phyloP scores from a whole-genome alignment of 2,888 invertebrate species.

The Troides aeacus region DNA sequence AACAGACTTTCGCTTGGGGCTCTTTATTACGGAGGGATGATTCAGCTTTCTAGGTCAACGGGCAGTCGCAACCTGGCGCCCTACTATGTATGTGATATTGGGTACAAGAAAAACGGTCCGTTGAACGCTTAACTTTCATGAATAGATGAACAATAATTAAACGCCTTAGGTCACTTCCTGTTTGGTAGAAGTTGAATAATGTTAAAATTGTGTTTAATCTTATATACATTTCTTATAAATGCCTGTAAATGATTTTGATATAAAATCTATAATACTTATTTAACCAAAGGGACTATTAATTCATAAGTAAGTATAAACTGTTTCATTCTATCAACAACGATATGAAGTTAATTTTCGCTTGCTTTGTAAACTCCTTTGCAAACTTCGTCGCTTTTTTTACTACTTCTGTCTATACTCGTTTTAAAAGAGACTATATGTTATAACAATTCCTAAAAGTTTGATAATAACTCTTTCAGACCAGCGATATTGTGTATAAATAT shows the following conservation, averaged over 20 bases:
- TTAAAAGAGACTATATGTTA: neutral
- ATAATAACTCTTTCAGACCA: no score
- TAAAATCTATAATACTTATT: no score
- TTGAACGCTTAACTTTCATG: neutral
- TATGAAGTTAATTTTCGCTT: neutral
- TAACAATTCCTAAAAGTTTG: neutral
- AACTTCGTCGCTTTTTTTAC: neutral
- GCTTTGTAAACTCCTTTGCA: neutral
- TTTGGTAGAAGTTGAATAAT: no score
- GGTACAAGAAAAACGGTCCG: neutral
- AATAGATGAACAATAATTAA: neutral
- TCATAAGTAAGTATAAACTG: neutral
- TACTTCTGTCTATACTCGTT: neutral
- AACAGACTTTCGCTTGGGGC: slow-evolving; percentile 13
- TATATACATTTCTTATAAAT: neutral
- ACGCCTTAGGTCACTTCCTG: neutral
- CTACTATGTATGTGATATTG: slow-evolving; percentile 13
- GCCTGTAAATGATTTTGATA: no score
- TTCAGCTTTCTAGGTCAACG: slow-evolving; percentile 38
- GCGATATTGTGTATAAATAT: no score
- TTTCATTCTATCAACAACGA: neutral
- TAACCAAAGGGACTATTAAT: no score
- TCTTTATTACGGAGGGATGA: slow-evolving; percentile 28
- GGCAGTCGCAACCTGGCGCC: slow-evolving; percentile 32
- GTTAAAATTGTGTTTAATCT: neutral